Conservation (phyloP, 1,140 invertebrate species). For the Maniola jurtina region DNA sequence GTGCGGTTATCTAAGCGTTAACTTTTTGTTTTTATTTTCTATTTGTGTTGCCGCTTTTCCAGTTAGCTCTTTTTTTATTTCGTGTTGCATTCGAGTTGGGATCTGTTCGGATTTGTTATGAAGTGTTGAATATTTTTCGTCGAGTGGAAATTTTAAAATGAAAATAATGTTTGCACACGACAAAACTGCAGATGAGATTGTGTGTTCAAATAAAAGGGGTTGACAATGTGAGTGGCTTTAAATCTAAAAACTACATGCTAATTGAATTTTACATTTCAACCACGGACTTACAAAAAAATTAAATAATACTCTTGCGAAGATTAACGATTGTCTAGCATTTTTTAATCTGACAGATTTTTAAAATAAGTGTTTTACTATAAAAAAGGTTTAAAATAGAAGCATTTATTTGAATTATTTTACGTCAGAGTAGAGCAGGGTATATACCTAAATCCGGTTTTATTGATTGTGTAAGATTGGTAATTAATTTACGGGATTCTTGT, state of each 20-base stretch:
- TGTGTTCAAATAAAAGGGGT: background rate
- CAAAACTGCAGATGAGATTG: background rate
- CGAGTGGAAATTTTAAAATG: background rate
- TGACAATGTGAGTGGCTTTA: background rate
- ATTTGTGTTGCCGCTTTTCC: conserved; percentile 25
- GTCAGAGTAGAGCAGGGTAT: no score
- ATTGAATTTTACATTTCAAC: background rate
- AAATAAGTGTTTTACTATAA: no score
- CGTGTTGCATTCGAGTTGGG: background rate
- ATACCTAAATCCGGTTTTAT: no score
- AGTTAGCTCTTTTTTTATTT: conserved; percentile 19
- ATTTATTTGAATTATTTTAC: no score
- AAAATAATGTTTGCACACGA: background rate
- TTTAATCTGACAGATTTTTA: no score
- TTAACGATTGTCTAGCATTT: no score
- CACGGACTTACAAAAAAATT: background rate
- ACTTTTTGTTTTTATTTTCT: conserved; percentile 32
- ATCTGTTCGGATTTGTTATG: background rate
- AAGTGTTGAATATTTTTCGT: conserved; percentile 14
- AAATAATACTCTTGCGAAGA: no score
- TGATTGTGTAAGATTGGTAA: no score
- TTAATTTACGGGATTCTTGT: no score
- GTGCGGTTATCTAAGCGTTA: conserved; percentile 30
- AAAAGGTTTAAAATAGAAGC: no score
- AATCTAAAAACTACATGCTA: background rate